These are phyloP conservation scores for Harpagoxenus sublaevis DNA, from an alignment of 2,888 invertebrate genomes.

Conservation along the genomic window DNA sequence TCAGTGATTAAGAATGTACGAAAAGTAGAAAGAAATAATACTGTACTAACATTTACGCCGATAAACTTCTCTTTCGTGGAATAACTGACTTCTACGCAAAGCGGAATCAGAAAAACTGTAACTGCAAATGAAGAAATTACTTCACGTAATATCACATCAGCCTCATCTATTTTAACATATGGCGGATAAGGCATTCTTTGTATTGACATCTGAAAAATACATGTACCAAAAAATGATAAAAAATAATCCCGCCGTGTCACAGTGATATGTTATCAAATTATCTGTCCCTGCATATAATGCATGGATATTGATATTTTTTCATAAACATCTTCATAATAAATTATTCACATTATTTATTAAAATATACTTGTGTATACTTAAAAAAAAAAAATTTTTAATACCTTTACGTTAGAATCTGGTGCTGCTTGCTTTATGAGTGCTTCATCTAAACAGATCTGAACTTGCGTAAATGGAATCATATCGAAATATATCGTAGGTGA, in stretches of 20 bases:
- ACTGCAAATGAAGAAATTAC: conserved; percentile 77
- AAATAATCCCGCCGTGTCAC: neutral
- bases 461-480: conserved; percentile 73
- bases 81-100: conserved; percentile 81
- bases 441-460: conserved; percentile 82
- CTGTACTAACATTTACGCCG: conserved; percentile 80
- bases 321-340: neutral
- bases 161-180: conserved; percentile 73
- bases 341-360: neutral
- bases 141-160: conserved; percentile 72
- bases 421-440: conserved; percentile 75
- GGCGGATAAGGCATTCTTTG: conserved; percentile 85
- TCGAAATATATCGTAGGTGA: conserved; percentile 43
- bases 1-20: neutral
- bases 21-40: neutral
- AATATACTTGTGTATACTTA: neutral
- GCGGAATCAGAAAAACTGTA: conserved; percentile 80
- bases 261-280: neutral
- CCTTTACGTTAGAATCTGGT: conserved; percentile 57
- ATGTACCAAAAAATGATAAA: neutral
- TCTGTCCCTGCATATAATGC: neutral
- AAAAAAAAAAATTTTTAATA: conserved; percentile 26
- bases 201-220: conserved; percentile 76
- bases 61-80: conserved; percentile 83
- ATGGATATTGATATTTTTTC: neutral